These are phyloP conservation scores for Mesitornis unicolor DNA, from an alignment of 2,113 vertebrate species.

Conservation along the genomic window DNA sequence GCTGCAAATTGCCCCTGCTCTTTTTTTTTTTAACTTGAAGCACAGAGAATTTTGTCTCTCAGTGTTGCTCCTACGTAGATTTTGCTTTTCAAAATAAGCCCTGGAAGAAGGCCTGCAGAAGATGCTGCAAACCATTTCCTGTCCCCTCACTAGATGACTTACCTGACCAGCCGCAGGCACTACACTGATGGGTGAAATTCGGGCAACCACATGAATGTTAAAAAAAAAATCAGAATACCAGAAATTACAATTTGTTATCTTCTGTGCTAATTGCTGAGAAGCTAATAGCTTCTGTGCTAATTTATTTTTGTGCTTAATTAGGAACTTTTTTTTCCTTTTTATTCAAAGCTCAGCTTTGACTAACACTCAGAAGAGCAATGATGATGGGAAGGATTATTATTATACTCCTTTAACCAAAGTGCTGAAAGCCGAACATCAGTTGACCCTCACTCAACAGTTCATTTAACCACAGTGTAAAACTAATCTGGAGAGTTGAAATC, in stretches of 20 bases:
- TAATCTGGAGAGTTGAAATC: background rate
- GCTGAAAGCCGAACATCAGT: background rate
- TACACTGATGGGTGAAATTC: fast-evolving
- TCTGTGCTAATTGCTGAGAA: background rate
- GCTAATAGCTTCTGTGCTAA: background rate
- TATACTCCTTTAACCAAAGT: background rate
- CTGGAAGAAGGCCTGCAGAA: background rate
- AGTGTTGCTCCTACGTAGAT: background rate
- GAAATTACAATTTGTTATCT: background rate
- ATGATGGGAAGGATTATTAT: background rate
- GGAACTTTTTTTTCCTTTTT: background rate
- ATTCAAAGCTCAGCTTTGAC: background rate
- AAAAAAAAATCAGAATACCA: fast-evolving
- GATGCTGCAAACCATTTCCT: background rate
- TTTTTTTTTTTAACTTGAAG: background rate
- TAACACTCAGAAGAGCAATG: background rate
- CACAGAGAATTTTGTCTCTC: fast-evolving
- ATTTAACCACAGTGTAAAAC: background rate
- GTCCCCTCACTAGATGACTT: background rate
- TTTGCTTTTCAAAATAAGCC: background rate
- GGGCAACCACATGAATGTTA: background rate
- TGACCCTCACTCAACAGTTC: background rate
- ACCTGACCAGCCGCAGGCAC: background rate
- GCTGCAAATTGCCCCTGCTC: fast-evolving
- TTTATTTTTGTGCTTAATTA: background rate